Evolutionary conservation across 23 tunicate genomes (phyloP).

Genomic region (Trididemnum nubilum): DNA sequence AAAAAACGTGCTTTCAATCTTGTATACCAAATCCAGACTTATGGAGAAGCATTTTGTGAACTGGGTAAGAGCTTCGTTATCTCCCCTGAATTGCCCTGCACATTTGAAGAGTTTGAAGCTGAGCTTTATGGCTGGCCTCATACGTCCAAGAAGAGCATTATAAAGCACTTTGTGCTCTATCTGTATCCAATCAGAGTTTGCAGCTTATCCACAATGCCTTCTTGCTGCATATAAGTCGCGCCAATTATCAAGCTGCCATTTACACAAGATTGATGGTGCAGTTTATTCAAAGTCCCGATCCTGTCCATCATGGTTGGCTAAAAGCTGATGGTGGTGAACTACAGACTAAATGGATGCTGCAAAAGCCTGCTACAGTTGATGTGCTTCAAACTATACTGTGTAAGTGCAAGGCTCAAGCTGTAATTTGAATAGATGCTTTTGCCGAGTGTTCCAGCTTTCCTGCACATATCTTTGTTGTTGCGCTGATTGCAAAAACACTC

Average conservation of each 20-base stretch:
- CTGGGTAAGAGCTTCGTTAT: neutral
- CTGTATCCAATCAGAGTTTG: neutral
- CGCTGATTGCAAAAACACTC: neutral
- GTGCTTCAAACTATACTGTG: neutral
- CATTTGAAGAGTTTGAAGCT: neutral
- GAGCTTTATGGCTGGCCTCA: neutral
- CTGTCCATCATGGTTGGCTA: neutral
- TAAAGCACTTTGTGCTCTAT: neutral
- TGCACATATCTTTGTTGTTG: neutral
- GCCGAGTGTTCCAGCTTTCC: neutral
- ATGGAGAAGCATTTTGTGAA: neutral
- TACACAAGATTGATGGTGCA: neutral
- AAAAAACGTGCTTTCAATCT: constrained; percentile 3
- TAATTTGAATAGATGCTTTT: neutral
- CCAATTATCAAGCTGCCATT: neutral
- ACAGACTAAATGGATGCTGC: neutral
- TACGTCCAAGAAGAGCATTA: neutral
- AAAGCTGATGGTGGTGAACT: neutral
- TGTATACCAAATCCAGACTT: neutral
- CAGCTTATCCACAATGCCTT: neutral
- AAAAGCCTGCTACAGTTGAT: neutral
- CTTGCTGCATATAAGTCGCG: neutral
- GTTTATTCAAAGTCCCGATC: neutral
- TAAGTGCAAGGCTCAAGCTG: neutral
- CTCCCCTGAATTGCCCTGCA: neutral